Evolutionary conservation across 2,888 invertebrate species (phyloP), one percentile per base, ranked within the genome.

Genomic region (Perizoma flavofasciatum): DNA sequence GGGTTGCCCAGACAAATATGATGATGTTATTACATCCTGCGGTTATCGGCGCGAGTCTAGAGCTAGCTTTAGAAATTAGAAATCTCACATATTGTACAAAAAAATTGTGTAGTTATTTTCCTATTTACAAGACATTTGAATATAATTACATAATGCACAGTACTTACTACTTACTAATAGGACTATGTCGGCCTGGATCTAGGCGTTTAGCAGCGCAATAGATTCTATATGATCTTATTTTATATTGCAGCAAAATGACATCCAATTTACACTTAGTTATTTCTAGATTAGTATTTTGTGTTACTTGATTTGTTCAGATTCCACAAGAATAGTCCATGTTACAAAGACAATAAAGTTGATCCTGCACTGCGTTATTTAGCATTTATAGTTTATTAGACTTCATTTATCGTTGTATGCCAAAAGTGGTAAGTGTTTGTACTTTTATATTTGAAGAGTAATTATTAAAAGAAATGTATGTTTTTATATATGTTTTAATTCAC

Each of bases 391-490:
- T 58, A 61, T 58, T 71, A 59, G 60, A 59, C 61, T 66, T 72
- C 64, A 66, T 64, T 62, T 57, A 60, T 51, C 52, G 45, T 61
- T 45, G 65, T 55, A 69, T 69, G 77, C 73, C 77, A 78, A 76
- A 78, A 67, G 69, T 55, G 58, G 68, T 72, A 75, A 73, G 76
- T 77, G 72, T 91, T 91, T 91, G 89, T 91, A 91, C 88, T 91
- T 91, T 91, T 89, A 89, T 91, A 91, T 83, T 69, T 73, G 75
- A 79, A 78, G 68, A 72, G 73, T 77, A 79, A 81, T 74, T 78
- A 73, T 77, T 77, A 78, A 73, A 78, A 78, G 65, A 63, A 49
- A 60, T 59, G 74, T 73, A 74, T 82, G 82, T 85, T 66, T 53
- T 64, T 70, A 53, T 68, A 48, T 35, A 88, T 56, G 50, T 61